Conservation (phyloP, 2,888 invertebrate species). For the Tromatobia lineatoria region DNA sequence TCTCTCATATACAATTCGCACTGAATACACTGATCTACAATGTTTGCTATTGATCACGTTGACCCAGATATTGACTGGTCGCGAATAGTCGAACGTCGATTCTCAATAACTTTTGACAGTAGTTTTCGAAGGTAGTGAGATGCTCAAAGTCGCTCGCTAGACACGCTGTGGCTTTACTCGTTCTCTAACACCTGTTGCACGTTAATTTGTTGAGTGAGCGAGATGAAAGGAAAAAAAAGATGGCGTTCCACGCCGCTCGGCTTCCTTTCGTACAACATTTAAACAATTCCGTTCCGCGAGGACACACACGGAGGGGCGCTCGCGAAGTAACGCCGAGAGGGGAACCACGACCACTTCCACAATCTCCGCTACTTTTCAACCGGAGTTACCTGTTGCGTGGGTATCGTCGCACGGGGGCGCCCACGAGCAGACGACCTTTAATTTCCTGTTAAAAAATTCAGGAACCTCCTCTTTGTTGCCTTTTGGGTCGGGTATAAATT, state of each 20-base stretch:
- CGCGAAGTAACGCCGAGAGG: conserved; percentile 15
- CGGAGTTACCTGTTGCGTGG: conserved; percentile 67
- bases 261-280: conserved; percentile 79
- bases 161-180: conserved; percentile 47
- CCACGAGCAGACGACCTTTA: conserved; percentile 44
- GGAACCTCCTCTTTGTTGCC: conserved; percentile 32
- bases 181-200: conserved; percentile 79
- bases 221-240: conserved; percentile 63
- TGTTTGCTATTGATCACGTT: conserved; percentile 32
- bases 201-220: conserved; percentile 78
- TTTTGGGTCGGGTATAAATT: not conserved
- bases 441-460: conserved; percentile 58
- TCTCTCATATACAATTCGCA: conserved; percentile 30
- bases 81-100: conserved; percentile 55
- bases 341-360: conserved; percentile 49
- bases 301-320: conserved; percentile 60
- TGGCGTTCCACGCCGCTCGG: conserved; percentile 68
- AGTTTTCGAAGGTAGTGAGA: conserved; percentile 72
- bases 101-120: conserved; percentile 61
- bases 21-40: conserved; percentile 25
- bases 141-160: conserved; percentile 60
- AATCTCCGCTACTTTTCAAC: conserved; percentile 33
- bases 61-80: conserved; percentile 32
- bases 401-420: conserved; percentile 59
- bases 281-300: conserved; percentile 77